These are phyloP conservation scores for Otolemur garnettii DNA, from an alignment of 2,113 vertebrate genomes.

Conservation along the genomic window DNA sequence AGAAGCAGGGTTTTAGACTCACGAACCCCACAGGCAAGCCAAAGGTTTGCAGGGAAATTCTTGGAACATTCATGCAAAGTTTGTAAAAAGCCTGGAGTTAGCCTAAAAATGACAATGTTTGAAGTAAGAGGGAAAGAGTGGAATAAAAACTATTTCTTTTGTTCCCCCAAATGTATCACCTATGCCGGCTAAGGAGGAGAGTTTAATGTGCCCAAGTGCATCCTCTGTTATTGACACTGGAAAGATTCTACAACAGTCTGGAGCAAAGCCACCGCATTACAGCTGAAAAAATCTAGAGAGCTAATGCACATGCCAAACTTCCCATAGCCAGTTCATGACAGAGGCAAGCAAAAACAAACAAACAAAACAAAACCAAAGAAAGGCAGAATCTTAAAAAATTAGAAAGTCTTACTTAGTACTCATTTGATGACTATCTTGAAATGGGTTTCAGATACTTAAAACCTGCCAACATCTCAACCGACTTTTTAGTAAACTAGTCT, in stretches of 20 bases:
- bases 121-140: not conserved
- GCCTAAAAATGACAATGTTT: not conserved
- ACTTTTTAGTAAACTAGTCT: not conserved
- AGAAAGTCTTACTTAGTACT: not conserved
- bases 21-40: not conserved
- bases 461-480: not conserved
- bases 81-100: conserved; percentile 24
- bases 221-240: not conserved
- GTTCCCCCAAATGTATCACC: not conserved
- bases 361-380: not conserved
- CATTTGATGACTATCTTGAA: not conserved
- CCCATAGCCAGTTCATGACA: not conserved
- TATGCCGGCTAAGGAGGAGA: not conserved
- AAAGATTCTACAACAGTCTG: not conserved
- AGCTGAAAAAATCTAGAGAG: not conserved
- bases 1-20: not conserved
- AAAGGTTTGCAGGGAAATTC: not conserved
- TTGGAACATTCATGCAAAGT: not conserved
- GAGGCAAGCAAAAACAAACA: not conserved
- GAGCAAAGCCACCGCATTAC: not conserved
- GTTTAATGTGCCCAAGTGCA: rapidly evolving
- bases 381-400: too few relatives aligned
- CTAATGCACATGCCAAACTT: not conserved
- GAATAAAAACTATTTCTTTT: not conserved
- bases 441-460: not conserved